Base-by-base conservation (phyloP, 2,113 vertebrate species). In the Equus przewalskii region DNA sequence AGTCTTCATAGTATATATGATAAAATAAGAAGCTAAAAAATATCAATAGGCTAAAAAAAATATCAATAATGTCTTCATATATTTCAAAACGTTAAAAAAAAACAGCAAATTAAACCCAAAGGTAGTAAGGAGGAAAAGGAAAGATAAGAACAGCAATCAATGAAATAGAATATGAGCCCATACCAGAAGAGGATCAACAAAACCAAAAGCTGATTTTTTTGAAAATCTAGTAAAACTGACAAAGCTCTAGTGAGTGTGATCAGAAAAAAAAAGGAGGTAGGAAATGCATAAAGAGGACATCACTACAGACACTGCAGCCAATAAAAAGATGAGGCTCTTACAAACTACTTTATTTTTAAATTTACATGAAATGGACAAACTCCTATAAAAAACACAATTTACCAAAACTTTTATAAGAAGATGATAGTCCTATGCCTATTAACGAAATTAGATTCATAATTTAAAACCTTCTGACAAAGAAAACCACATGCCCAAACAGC, bases 301-400 rank as follows among this genome's bases (percentile, higher is more conserved):
- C 44, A 62, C 76, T 44, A 64, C 22, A 93, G 21, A 87, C 49
- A 92, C 4, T 56, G 21, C 33, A 92, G 24, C 67, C 24, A 92
- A 65, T 72, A n/a, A 62, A 85, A 88, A 81, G 19, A 67, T 46
- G 1, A 79, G 21, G 30, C 80, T 73, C 56, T 81, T 56, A 91
- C 9, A 62, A 64, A 86, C 30, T 51, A 73, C 22, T 62, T 94
- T 72, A 83, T 58, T 64, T 70, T 84, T 54, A 79, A 89, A 89
- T 79, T 89, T 84, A 64, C 19, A 36, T 58, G 26, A 95, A 92
- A 78, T 46, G 30, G 19, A 89, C 44, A 92, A 83, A 92, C 92
- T 89, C 44, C 75, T 78, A 70, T 44, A 97, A 84, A 84, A 95
- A 91, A 78, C 10, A 92, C 10, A 97, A 89, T 62, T 92, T 92